Evolutionary conservation across 2,888 invertebrate species (phyloP), one percentile per base, ranked within the genome.

Genomic region (Mesorhabditis belari): DNA sequence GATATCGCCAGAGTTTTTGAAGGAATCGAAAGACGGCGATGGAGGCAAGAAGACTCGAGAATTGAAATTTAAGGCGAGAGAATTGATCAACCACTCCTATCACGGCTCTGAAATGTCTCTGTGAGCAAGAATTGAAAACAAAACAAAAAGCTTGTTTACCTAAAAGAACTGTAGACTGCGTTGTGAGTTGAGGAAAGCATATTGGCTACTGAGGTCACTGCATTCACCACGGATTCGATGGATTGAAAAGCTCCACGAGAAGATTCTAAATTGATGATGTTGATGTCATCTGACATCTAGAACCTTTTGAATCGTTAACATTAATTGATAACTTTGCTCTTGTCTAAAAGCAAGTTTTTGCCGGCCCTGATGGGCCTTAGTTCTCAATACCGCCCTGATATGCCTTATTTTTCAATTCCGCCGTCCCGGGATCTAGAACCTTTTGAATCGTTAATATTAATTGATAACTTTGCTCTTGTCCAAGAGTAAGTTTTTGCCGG

Each of bases 131-230:
- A 44, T 44, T 12, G 12, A n/a, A 44, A 12, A 44, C 9, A 44
- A 12, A 44, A 9, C 2, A 91, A n/a, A n/a, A n/a, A n/a, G n/a
- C n/a, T 35, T 35, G 6, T 35, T 35, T 35, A 35, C 44, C 44
- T 86, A 81, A 95, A 96, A 0, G 95, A 94, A 82, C 90, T 93
- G 23, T 92, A 91, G 78, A 96, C 87, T 3, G 95, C 94, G 81
- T 90, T 90, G 82, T 92, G 94, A 52, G 95, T 94, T 24, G 93
- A 94, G 80, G 95, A 95, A 60, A 96, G 83, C 92, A 96, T 93
- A 87, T 92, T 90, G 3, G 93, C 90, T 3, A 96, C 87, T 57
- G 95, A 93, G 21, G 90, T 89, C 3, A 71, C 90, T 0, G 95
- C 92, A 72, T 89, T 87, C 2, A 93, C 91, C 23, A 94, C 85